Percentiles rank a stretch among this genome's conserved stretches.
phyloP scores from a whole-genome alignment of 2,888 invertebrate genomes.

The Himalopsyche anomala region DNA sequence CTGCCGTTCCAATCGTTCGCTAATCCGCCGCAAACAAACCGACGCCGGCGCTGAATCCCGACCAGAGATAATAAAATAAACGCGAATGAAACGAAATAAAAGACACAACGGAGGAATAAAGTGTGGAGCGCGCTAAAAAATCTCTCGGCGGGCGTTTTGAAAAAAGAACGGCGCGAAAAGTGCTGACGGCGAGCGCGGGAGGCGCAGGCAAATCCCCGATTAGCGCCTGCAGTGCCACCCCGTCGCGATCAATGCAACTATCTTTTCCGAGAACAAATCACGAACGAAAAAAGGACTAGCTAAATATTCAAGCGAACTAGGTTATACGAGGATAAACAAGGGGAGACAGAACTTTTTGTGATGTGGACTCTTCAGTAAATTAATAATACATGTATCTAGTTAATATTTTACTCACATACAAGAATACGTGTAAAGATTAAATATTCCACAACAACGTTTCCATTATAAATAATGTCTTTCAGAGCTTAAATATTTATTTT shows the following conservation, averaged over 20 bases:
- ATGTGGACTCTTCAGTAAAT: too few relatives aligned
- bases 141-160: constrained; percentile 6
- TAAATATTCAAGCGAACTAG: background rate
- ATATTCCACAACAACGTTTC: too few relatives aligned
- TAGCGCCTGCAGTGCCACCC: constrained; percentile 52
- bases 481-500: too few relatives aligned
- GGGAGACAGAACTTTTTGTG: background rate
- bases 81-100: constrained; percentile 17
- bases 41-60: background rate
- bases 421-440: too few relatives aligned
- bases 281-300: background rate
- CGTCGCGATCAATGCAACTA: constrained; percentile 18
- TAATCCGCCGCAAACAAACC: constrained; percentile 7
- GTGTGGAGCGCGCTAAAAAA: constrained; percentile 30
- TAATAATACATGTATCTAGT: too few relatives aligned
- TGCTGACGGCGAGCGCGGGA: constrained; percentile 57
- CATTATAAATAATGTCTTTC: too few relatives aligned
- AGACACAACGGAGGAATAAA: constrained; percentile 13
- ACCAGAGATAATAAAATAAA: constrained; percentile 16
- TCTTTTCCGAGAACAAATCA: constrained; percentile 16
- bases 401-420: too few relatives aligned
- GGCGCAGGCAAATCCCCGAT: constrained; percentile 60
- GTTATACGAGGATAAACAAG: background rate
- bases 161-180: constrained; percentile 50
- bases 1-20: constrained; percentile 8